phyloP scores from a whole-genome alignment of 53 echinoderm and acorn worm genomes.

The Stichopus horrens region DNA sequence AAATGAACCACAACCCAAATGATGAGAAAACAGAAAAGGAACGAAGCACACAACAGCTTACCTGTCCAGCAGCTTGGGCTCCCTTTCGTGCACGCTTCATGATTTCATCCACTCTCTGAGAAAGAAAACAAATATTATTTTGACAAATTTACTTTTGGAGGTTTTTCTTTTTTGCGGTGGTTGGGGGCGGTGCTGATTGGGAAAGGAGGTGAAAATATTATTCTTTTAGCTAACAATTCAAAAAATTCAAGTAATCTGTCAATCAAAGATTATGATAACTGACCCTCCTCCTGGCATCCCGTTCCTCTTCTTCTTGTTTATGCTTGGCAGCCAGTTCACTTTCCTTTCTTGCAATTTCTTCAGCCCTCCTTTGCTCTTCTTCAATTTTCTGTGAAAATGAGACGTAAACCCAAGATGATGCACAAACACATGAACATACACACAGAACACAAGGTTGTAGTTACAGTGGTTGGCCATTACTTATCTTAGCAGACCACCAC shows the following conservation, averaged over 20 bases:
- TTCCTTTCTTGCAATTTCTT: slow-evolving; percentile 73
- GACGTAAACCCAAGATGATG: neutral
- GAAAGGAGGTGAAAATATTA: no score
- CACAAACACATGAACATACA: no score
- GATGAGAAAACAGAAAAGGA: neutral
- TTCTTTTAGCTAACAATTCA: no score
- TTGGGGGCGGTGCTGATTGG: no score
- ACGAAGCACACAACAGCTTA: neutral
- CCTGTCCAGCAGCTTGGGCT: slow-evolving; percentile 61
- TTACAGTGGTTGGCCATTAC: no score
- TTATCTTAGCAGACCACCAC: no score
- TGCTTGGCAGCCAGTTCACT: slow-evolving; percentile 78
- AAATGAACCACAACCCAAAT: no score
- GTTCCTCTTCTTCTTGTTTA: slow-evolving; percentile 85
- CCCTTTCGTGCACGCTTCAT: slow-evolving; percentile 89
- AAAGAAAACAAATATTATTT: slow-evolving; percentile 5
- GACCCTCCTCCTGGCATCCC: slow-evolving; percentile 93
- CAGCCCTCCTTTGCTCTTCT: slow-evolving; percentile 77
- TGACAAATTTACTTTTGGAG: no score
- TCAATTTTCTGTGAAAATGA: slow-evolving; percentile 73
- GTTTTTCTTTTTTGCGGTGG: no score
- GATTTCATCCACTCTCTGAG: slow-evolving; percentile 93
- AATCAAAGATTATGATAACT: slow-evolving; percentile 2
- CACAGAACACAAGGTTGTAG: no score
- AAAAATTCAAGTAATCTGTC: neutral